Base-by-base conservation (phyloP, 2,888 invertebrate genomes). In the Mycalesis mineus region DNA sequence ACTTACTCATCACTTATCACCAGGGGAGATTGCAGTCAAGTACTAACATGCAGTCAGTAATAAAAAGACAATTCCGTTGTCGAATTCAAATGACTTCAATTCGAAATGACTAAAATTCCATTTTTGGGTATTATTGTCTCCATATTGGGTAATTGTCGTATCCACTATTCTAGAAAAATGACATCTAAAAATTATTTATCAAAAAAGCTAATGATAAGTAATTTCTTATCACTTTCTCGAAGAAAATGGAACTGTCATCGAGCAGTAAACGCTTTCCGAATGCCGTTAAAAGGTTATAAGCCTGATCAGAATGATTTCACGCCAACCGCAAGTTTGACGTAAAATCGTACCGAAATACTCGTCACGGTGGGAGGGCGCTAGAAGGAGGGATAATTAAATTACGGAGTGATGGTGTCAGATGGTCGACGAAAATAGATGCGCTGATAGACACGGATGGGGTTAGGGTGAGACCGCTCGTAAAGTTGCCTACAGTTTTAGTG, bases 331-430 rank as follows among this genome's bases (percentile, higher is more conserved):
- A 58, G 48, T 56, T 45, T 51, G 40, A 41, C 48, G 58, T 58
- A 47, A 48, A 62, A 45, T 58, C 48, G 37, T 50, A 57, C 63
- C 44, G 51, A 66, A 66, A 61, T 57, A 58, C 9, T 49, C 45
- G 33, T 53, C 65, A 42, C 60, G 44, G 61, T 65, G 66, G 65
- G 64, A 65, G 66, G 65, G 54, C 61, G 36, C 17, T 56, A 45
- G 42, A n/a, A 45, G 58, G 58, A 55, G 60, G 52, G 51, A 60
- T 62, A 58, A 65, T 65, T 65, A 63, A 65, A 63, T 55, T 44
- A 60, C 39, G 39, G 28, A 52, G 45, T 53, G 59, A 64, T 53
- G 60, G 54, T 53, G 53, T 56, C 55, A 55, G 58, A 55, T 57
- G 56, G 33, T 33, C 14, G 42, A 58, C 58, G 8, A 51, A 61